Percentiles rank a stretch among this genome's conserved stretches.
These are phyloP conservation scores for Helleia helle DNA, from an alignment of 2,888 invertebrate genomes.

Conservation along the genomic window DNA sequence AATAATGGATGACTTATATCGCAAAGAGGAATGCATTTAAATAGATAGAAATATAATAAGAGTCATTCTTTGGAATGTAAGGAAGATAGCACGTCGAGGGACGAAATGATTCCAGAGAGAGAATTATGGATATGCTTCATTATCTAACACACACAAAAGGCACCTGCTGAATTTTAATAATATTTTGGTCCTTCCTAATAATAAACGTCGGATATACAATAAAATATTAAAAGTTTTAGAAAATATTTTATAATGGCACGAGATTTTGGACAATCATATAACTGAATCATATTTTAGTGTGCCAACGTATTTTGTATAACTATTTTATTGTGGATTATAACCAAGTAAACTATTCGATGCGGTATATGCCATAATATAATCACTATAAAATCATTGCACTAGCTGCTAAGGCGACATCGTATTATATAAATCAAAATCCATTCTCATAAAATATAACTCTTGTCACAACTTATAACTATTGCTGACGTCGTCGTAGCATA, in stretches of 20 bases:
- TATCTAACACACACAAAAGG: slow-evolving; percentile 50
- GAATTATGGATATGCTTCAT: slow-evolving; percentile 33
- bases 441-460: slow-evolving; percentile 45
- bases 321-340: slow-evolving; percentile 25
- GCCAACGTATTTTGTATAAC: slow-evolving; percentile 22
- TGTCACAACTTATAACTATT: slow-evolving; percentile 32
- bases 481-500: slow-evolving; percentile 43
- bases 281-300: slow-evolving; percentile 25
- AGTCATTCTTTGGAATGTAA: slow-evolving; percentile 68
- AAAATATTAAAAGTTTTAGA: slow-evolving; percentile 30
- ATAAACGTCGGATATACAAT: slow-evolving; percentile 34
- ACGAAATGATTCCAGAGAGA: slow-evolving; percentile 22
- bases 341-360: slow-evolving; percentile 29
- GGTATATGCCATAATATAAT: slow-evolving; percentile 24
- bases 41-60: slow-evolving; percentile 38
- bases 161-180: slow-evolving; percentile 41
- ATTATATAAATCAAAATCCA: slow-evolving; percentile 42
- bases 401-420: slow-evolving; percentile 60
- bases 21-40: slow-evolving; percentile 49
- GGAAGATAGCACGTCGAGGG: slow-evolving; percentile 41
- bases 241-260: slow-evolving; percentile 37
- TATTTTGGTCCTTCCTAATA: slow-evolving; percentile 49
- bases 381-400: slow-evolving; percentile 45
- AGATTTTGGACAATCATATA: slow-evolving; percentile 25
- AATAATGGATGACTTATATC: slow-evolving; percentile 32